A percentile compares a stretch with the other conserved stretches of the same genome.
Conservation (phyloP, 2,888 invertebrate genomes). For the Cryptocheilus praepositus region DNA sequence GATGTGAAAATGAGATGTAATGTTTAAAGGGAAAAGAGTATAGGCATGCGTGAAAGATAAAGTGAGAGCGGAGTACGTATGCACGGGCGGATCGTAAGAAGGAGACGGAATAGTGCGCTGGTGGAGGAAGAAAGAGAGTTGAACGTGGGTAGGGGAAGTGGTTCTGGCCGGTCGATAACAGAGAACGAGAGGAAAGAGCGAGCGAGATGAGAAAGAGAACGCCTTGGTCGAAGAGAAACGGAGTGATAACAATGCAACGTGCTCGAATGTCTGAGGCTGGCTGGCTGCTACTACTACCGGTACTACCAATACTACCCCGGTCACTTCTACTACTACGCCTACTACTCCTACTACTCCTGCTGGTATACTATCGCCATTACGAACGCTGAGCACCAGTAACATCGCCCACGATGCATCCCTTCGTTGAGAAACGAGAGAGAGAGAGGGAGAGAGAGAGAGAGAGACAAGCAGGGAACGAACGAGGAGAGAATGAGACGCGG, state of each 20-base stretch:
- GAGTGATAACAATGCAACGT: conserved; percentile 63
- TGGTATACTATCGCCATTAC: conserved; percentile 1
- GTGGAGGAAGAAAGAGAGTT: not conserved
- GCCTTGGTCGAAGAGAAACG: conserved; percentile 45
- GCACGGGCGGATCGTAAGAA: not conserved
- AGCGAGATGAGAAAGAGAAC: conserved; percentile 9
- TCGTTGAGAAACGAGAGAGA: not conserved
- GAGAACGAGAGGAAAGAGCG: conserved; percentile 5
- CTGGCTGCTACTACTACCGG: not conserved
- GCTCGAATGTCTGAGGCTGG: conserved; percentile 22
- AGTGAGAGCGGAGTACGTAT: no score
- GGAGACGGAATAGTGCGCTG: not conserved
- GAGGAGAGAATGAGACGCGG: conserved; percentile 6
- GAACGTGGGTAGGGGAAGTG: conserved; percentile 6
- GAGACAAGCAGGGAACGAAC: no score
- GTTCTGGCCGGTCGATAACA: conserved; percentile 48
- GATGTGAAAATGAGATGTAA: not conserved
- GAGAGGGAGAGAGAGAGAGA: no score
- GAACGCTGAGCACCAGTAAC: conserved; percentile 6
- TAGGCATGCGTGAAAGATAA: not conserved
- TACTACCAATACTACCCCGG: conserved; percentile 1
- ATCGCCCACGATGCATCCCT: not conserved
- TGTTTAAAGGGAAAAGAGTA: not conserved
- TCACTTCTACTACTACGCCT: conserved; percentile 1
- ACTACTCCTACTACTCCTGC: no score